Evolutionary conservation across 2,113 vertebrate genomes (phyloP).

Genomic region (Proteles cristata): DNA sequence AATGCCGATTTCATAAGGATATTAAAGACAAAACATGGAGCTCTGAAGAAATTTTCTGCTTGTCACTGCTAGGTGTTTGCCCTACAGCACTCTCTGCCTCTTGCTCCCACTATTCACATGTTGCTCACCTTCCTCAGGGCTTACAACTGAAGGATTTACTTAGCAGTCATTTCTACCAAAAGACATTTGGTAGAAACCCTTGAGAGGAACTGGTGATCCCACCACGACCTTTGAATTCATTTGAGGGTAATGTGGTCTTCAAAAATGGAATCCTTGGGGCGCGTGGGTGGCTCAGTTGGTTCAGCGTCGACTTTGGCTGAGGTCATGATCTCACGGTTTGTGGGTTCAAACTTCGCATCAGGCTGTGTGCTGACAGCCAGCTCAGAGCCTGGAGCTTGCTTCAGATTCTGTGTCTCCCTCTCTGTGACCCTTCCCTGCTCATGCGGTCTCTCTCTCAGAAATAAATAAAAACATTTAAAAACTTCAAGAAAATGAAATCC

Average conservation of each 20-base stretch:
- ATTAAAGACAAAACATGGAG: not conserved
- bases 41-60: not conserved
- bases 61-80: not conserved
- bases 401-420: too few species aligned
- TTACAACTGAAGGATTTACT: not conserved
- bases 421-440: too few species aligned
- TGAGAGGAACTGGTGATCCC: not conserved
- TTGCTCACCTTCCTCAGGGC: not conserved
- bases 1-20: not conserved
- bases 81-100: fast-evolving
- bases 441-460: too few species aligned
- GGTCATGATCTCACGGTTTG: too few species aligned
- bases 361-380: too few species aligned
- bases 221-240: not conserved
- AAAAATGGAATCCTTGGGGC: not conserved
- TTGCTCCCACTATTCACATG: fast-evolving
- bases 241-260: not conserved
- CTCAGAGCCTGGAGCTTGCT: too few species aligned
- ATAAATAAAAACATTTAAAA: too few species aligned
- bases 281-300: too few species aligned
- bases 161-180: not conserved
- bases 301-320: too few species aligned
- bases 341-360: too few species aligned
- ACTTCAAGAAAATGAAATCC: not conserved
- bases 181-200: not conserved